Percentiles rank a stretch among this genome's conserved stretches.
phyloP scores from a whole-genome alignment of 2,888 invertebrate species.

The Coleophora deauratella region DNA sequence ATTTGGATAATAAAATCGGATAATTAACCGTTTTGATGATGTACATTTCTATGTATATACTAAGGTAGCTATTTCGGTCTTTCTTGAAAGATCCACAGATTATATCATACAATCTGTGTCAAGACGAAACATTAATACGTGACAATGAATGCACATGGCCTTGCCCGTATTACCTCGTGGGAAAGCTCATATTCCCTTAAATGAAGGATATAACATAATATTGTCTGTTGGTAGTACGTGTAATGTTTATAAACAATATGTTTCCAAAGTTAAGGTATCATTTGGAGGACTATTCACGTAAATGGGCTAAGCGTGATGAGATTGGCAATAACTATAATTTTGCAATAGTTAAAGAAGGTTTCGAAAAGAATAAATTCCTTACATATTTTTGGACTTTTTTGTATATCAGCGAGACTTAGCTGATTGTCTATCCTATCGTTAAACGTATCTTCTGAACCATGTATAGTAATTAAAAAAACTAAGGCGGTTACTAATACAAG shows the following conservation, averaged over 20 bases:
- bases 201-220: background rate
- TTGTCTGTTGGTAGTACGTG: slow-evolving; percentile 24
- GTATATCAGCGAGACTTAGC: too few relatives aligned
- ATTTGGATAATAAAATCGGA: too few relatives aligned
- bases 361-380: too few relatives aligned
- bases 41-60: too few relatives aligned
- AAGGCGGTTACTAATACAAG: too few relatives aligned
- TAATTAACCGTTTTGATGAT: too few relatives aligned
- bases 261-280: slow-evolving; percentile 22
- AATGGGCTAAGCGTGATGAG: slow-evolving; percentile 47
- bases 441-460: too few relatives aligned
- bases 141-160: slow-evolving; percentile 4
- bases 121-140: slow-evolving; percentile 33
- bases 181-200: slow-evolving; percentile 25
- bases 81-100: slow-evolving; percentile 38
- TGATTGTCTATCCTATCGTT: too few relatives aligned
- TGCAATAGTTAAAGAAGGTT: background rate
- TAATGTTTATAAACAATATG: slow-evolving; percentile 34
- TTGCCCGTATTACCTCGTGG: slow-evolving; percentile 7
- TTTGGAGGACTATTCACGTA: slow-evolving; percentile 46
- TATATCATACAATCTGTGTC: slow-evolving; percentile 54
- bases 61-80: too few relatives aligned
- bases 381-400: too few relatives aligned
- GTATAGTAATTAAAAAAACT: too few relatives aligned
- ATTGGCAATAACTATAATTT: slow-evolving; percentile 18